Percentiles rank a stretch among this genome's conserved stretches.
Conservation (phyloP, 2,113 vertebrate genomes). For the Camelus bactrianus region DNA sequence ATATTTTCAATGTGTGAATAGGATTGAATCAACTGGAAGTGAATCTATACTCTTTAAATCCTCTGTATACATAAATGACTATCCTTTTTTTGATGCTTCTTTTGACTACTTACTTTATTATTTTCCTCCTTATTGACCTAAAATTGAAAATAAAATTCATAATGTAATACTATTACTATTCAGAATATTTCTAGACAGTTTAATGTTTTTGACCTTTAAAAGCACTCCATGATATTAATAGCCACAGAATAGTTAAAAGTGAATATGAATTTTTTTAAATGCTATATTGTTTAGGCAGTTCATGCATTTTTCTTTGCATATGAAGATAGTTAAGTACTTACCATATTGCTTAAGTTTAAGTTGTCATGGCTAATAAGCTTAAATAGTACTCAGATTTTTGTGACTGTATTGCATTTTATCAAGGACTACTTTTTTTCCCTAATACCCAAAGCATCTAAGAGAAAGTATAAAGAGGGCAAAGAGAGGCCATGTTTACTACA, state of each 20-base stretch:
- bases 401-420: not conserved
- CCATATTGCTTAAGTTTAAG: not conserved
- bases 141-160: conserved; percentile 70
- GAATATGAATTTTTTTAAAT: conserved; percentile 5
- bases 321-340: not conserved
- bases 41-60: not conserved
- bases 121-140: conserved; percentile 55
- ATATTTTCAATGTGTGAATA: conserved; percentile 58
- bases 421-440: not conserved
- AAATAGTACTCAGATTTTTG: not conserved
- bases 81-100: not conserved
- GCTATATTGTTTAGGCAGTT: not conserved
- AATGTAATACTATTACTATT: not conserved
- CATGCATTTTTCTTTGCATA: not conserved
- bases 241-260: conserved; percentile 20
- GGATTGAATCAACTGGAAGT: conserved; percentile 27
- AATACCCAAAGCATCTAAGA: not conserved
- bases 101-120: conserved; percentile 59
- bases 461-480: not conserved
- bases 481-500: not conserved
- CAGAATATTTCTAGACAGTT: conserved; percentile 53
- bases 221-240: not conserved
- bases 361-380: not conserved
- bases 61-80: conserved; percentile 23
- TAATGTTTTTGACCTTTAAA: conserved; percentile 52